phyloP scores from a whole-genome alignment of 2,888 invertebrate genomes.

The Anticlea derivata region DNA sequence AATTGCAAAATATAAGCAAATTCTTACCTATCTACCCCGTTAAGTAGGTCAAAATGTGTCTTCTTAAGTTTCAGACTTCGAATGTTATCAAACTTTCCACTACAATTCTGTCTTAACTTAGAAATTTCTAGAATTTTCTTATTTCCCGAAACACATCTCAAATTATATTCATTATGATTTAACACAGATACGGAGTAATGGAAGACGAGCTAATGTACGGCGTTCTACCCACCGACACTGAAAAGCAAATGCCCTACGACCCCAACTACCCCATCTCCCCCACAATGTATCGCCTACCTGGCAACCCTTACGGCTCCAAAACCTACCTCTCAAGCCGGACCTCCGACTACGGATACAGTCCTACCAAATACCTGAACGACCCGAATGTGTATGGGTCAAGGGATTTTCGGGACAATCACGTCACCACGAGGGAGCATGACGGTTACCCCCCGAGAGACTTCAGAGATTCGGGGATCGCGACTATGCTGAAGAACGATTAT shows the following conservation, averaged over 20 bases:
- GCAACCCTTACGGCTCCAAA: conserved; percentile 79
- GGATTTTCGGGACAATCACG: conserved; percentile 56
- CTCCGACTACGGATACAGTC: conserved; percentile 78
- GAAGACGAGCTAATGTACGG: conserved; percentile 79
- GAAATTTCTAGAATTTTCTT: too few relatives aligned
- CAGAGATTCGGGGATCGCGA: conserved; percentile 76
- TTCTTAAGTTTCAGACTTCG: too few relatives aligned
- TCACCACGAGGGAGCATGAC: conserved; percentile 70
- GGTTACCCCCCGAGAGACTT: conserved; percentile 74
- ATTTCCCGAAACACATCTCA: too few relatives aligned
- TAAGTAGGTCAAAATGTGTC: too few relatives aligned
- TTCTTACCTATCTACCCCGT: too few relatives aligned
- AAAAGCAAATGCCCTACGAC: conserved; percentile 77
- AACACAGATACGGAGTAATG: conserved; percentile 69
- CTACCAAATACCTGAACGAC: conserved; percentile 74
- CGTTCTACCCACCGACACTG: conserved; percentile 63
- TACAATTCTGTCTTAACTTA: too few relatives aligned
- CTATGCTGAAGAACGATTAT: conserved; percentile 80
- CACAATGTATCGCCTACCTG: conserved; percentile 74
- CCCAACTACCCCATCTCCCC: conserved; percentile 79
- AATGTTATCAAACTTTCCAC: too few relatives aligned
- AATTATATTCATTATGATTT: background rate
- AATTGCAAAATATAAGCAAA: too few relatives aligned
- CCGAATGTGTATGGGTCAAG: conserved; percentile 67
- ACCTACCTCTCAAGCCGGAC: conserved; percentile 71